A percentile compares a stretch with the other conserved stretches of the same genome.
Conservation (phyloP, 2,888 invertebrate genomes). For the Antheraea yamamai region DNA sequence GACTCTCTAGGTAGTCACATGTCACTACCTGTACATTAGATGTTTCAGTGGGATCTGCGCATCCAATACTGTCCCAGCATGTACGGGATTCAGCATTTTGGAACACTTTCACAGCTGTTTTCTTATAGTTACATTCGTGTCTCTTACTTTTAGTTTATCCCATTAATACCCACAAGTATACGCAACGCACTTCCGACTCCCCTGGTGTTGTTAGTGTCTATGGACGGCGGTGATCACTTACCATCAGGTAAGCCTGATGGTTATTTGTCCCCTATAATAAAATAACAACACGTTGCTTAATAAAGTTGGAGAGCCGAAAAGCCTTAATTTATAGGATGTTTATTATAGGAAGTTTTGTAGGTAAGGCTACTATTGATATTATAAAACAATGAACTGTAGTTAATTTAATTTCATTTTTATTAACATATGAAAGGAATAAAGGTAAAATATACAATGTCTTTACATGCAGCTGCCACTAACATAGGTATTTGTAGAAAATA, state of each 20-base stretch:
- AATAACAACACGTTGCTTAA: not conserved
- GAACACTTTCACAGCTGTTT: conserved; percentile 32
- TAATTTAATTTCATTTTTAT: not conserved
- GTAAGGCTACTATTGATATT: not conserved
- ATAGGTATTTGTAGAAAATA: not conserved
- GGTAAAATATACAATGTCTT: not conserved
- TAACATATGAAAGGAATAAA: too few species aligned
- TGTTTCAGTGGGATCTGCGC: too few species aligned
- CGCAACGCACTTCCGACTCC: too few species aligned
- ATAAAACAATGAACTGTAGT: not conserved
- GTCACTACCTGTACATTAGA: too few species aligned
- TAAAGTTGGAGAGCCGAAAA: not conserved
- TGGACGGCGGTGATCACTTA: too few species aligned
- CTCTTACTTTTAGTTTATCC: conserved; percentile 67
- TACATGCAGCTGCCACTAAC: not conserved
- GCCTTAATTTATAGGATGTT: not conserved
- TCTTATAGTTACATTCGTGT: conserved; percentile 52
- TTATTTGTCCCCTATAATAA: too few species aligned
- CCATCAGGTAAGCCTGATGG: too few species aligned
- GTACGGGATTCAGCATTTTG: conserved; percentile 9
- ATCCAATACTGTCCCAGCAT: not conserved
- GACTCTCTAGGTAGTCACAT: too few species aligned
- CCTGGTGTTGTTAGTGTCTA: too few species aligned
- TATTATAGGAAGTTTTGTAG: not conserved
- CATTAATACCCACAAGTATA: conserved; percentile 70